Percentiles rank a stretch among this genome's conserved stretches.
Conservation (phyloP, 1,140 invertebrate genomes). For the Araneus ventricosus region DNA sequence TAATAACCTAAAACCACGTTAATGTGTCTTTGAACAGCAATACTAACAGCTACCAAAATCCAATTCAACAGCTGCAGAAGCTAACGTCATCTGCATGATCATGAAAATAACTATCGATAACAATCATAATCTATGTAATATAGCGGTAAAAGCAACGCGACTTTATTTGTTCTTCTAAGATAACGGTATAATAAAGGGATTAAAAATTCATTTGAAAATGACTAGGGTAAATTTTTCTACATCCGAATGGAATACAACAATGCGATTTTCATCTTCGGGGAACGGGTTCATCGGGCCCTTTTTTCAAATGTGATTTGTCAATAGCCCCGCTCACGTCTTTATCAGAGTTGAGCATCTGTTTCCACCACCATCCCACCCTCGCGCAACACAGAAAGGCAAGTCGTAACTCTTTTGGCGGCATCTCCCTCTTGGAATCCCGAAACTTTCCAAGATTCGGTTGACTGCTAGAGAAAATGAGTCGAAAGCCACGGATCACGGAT, state of each 20-base stretch:
- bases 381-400: neutral
- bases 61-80: no score
- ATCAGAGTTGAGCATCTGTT: constrained; percentile 40
- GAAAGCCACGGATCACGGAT: constrained; percentile 59
- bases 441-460: constrained; percentile 45
- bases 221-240: neutral
- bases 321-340: constrained; percentile 35
- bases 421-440: constrained; percentile 43
- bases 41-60: no score
- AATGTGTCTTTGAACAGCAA: no score
- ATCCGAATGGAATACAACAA: neutral
- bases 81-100: neutral
- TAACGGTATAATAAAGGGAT: neutral
- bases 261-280: neutral
- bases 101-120: neutral
- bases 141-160: neutral
- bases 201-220: neutral
- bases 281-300: neutral
- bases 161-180: neutral
- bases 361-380: constrained; percentile 5
- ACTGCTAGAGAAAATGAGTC: constrained; percentile 61
- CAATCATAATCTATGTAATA: neutral
- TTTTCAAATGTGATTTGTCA: constrained; percentile 7
- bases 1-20: no score
- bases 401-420: constrained; percentile 53